Evolutionary conservation across 2,888 invertebrate genomes (phyloP).

Genomic region (Lydus trimaculatus): DNA sequence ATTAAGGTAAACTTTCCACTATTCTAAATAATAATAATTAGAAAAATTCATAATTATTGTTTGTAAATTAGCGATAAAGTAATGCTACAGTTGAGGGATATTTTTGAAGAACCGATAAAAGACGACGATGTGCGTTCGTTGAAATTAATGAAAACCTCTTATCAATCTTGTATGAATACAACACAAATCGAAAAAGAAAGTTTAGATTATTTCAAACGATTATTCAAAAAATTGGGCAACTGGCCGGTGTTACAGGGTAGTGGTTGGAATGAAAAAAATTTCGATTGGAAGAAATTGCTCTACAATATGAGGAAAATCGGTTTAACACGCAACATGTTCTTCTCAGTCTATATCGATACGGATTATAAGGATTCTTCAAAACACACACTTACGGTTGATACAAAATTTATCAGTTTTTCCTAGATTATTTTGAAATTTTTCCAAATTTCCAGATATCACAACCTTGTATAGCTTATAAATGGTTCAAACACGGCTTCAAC

Average conservation of each 20-base stretch:
- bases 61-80: background rate
- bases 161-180: conserved; percentile 36
- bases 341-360: conserved; percentile 19
- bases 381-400: background rate
- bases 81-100: background rate
- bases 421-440: background rate
- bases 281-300: conserved; percentile 33
- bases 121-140: conserved; percentile 57
- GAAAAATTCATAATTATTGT: conserved; percentile 62
- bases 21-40: background rate
- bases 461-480: conserved; percentile 25
- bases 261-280: conserved; percentile 34
- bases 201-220: conserved; percentile 16
- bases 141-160: conserved; percentile 57
- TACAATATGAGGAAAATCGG: conserved; percentile 28
- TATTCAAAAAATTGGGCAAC: conserved; percentile 34
- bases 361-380: background rate
- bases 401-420: background rate
- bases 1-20: background rate
- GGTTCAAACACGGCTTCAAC: conserved; percentile 18
- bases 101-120: background rate
- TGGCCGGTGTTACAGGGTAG: conserved; percentile 39
- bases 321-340: conserved; percentile 32
- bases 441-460: conserved; percentile 31
- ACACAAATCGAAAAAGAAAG: conserved; percentile 26